Evolutionary conservation across 2,113 vertebrate species (phyloP), one percentile per base, ranked within the genome.

Genomic region (Axis porcinus): DNA sequence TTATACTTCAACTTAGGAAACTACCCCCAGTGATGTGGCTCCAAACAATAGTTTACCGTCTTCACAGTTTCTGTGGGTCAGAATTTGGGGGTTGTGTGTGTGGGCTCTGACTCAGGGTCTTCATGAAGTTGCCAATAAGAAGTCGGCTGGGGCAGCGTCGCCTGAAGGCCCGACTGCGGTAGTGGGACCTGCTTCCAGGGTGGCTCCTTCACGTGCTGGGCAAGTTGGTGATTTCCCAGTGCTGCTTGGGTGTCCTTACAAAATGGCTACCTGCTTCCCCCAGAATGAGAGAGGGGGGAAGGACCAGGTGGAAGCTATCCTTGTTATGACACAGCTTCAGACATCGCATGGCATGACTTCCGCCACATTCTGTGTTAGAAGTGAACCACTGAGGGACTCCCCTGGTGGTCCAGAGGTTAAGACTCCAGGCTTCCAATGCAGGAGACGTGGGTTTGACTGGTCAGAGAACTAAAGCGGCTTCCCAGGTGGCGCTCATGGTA

Each of bases 81-180:
- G 57, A 13, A 14, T 11, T 2, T 2, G 11, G 33, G 87, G 16
- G 19, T 15, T 33, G 43, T 3, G 0, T 14, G n/a, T 57, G 23
- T 3, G 57, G 67, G 16, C 43, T 79, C 94, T 6, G 36, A 36
- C 28, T 85, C 62, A 25, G 40, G 2, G 40, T 40, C 78, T 57
- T 70, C 30, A 36, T 6, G 60, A 74, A 19, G 52, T 16, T 36
- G 25, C 30, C 27, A 4, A 7, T 5, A 23, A 60, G 62, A 47
- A 2, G 33, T 3, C 0, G 0, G 52, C 47, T 5, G 27, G 45
- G 52, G 62, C 8, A 36, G 78, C 54, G 17, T 33, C 10, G 0
- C 45, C 79, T 2, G 43, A 60, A n/a, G 79, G 54, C 43, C 7
- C 7, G 2, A 5, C 62, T 25, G 13, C 52, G 85, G 12, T 2